Evolutionary conservation across 2,888 invertebrate genomes (phyloP), one percentile per base, ranked within the genome.

Genomic region (Lampropteryx suffumata): DNA sequence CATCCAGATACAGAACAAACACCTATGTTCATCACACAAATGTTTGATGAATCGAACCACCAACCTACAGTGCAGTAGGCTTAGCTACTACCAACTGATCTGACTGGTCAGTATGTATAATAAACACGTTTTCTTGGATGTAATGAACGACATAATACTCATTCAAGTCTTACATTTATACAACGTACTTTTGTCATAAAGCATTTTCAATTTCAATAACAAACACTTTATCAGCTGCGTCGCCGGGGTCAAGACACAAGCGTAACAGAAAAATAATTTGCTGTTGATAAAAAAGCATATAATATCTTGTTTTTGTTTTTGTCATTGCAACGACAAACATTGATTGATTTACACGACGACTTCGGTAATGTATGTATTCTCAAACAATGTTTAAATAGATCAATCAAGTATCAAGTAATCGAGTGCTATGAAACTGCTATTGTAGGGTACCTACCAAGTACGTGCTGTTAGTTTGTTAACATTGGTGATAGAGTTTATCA

Each of bases 221-320:
- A 62, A 63, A 51, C 64, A 65, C n/a, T n/a, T 77, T 82, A 82
- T 82, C 81, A 59, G 58, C 62, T 61, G 65, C 71, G 69, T 64
- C 50, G 65, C 53, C 61, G 65, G 69, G 84, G 84, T 84, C 83
- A 79, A 62, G 73, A 67, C 71, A 71, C 71, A 65, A 75, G 72
- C 70, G 69, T 70, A 78, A 82, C 82, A 84, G 82, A 86, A 87
- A 85, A 85, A 87, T 84, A 87, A 88, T 87, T 87, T 86, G 86
- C 84, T 73, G 74, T 67, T 64, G 85, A 86, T 87, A 86, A 82
- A 59, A 52, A 51, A 26, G 48, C 63, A 74, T 70, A 75, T 78
- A 73, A 76, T 73, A 70, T 66, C 62, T 75, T 81, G 76, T 78
- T 80, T 75, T 74, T 62, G 62, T 73, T 57, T n/a, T n/a, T n/a